Evolutionary conservation across 2,113 vertebrate species (phyloP).

Genomic region (Gila orcuttii): DNA sequence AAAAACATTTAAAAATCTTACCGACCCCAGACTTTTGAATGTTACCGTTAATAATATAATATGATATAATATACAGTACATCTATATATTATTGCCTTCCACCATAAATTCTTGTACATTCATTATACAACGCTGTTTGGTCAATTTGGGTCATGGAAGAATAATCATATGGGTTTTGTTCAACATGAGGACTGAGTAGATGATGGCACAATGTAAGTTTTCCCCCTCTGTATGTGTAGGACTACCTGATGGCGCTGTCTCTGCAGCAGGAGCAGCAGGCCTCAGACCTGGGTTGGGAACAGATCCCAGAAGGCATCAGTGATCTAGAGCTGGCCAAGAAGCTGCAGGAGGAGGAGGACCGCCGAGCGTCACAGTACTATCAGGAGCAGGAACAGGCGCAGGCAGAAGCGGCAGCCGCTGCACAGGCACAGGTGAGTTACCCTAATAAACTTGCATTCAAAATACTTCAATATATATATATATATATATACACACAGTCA

Average conservation of each 20-base stretch:
- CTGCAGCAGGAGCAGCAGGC: conserved; percentile 98
- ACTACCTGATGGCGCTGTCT: conserved; percentile 97
- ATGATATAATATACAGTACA: too few species aligned
- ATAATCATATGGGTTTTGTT: not conserved
- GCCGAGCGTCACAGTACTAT: conserved; percentile 94
- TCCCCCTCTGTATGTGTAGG: conserved; percentile 71
- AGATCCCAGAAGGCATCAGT: conserved; percentile 94
- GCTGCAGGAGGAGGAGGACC: conserved; percentile 96
- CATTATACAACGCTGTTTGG: not conserved
- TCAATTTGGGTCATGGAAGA: not conserved
- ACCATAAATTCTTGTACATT: not conserved
- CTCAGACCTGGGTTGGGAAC: conserved; percentile 93
- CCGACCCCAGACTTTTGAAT: too few species aligned
- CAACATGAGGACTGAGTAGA: not conserved
- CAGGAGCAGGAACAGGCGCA: conserved; percentile 95
- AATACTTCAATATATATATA: too few species aligned
- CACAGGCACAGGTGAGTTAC: conserved; percentile 68
- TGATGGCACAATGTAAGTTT: not conserved
- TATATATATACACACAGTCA: too few species aligned
- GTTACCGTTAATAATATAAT: too few species aligned
- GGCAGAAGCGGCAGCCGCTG: conserved; percentile 64
- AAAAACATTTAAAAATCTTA: too few species aligned
- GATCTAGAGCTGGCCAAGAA: conserved; percentile 97
- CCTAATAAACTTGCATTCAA: not conserved
- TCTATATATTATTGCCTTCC: not conserved